phyloP scores from a whole-genome alignment of 1,140 invertebrate species.

The Dufourea novaeangliae region DNA sequence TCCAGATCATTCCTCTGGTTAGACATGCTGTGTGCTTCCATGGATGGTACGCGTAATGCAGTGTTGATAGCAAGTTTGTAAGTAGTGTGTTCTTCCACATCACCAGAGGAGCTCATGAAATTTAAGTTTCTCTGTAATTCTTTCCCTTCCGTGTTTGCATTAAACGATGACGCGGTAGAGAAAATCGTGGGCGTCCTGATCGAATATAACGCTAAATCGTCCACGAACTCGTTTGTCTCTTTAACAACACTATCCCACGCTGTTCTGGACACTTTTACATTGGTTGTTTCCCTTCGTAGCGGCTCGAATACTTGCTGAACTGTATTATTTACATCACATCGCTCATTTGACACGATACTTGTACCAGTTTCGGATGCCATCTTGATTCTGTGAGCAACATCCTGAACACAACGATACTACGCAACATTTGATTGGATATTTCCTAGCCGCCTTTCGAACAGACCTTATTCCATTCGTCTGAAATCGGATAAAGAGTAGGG shows the following conservation, averaged over 20 bases:
- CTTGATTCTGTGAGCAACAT: conserved; percentile 76
- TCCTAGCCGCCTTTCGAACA: conserved; percentile 49
- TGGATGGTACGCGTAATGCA: conserved; percentile 38
- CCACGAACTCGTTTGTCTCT: conserved; percentile 41
- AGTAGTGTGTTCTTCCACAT: conserved; percentile 56
- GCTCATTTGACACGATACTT: conserved; percentile 79
- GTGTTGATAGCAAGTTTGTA: conserved; percentile 42
- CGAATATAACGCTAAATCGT: conserved; percentile 51
- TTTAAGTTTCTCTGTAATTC: conserved; percentile 45
- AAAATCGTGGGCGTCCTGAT: conserved; percentile 76
- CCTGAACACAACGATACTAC: conserved; percentile 65
- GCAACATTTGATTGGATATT: conserved; percentile 50
- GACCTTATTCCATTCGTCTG: conserved; percentile 47
- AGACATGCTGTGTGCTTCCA: conserved; percentile 64
- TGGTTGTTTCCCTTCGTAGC: conserved; percentile 40
- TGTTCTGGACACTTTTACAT: conserved; percentile 20
- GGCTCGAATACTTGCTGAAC: conserved; percentile 56
- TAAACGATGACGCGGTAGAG: conserved; percentile 69
- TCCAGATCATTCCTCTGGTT: conserved; percentile 61
- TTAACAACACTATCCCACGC: conserved; percentile 46
- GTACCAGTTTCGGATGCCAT: conserved; percentile 81
- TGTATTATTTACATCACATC: conserved; percentile 80
- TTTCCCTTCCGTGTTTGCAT: conserved; percentile 52
- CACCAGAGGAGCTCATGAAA: conserved; percentile 54
- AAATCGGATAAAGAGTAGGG: conserved; percentile 31